A percentile compares a stretch with the other conserved stretches of the same genome.
These are phyloP conservation scores for Amphipoea lucens DNA, from an alignment of 2,888 invertebrate genomes.

Conservation along the genomic window DNA sequence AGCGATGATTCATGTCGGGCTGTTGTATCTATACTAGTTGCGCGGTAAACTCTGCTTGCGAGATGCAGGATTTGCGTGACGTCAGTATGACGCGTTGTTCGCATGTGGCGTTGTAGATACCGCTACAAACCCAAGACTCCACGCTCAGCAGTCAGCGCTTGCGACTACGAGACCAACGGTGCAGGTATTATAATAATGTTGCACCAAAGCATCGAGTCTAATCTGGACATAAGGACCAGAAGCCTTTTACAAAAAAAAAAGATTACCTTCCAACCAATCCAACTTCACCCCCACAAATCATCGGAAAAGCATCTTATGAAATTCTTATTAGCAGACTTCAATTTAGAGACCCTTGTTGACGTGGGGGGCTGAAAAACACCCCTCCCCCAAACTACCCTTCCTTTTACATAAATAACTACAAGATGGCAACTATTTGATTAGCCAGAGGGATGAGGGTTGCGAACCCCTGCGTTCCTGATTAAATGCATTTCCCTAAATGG, in stretches of 20 bases:
- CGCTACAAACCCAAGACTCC: neutral
- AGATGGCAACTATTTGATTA: conserved; percentile 88
- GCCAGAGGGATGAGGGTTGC: conserved; percentile 68
- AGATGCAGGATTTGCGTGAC: no score
- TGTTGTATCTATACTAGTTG: no score
- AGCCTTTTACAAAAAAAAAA: conserved; percentile 22
- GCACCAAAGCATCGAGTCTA: neutral
- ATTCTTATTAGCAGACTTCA: conserved; percentile 85
- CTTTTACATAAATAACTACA: conserved; percentile 80
- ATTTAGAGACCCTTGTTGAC: conserved; percentile 73
- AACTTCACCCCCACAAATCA: conserved; percentile 41
- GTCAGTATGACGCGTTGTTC: no score
- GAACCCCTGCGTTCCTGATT: conserved; percentile 75
- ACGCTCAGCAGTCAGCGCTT: neutral
- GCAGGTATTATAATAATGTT: neutral
- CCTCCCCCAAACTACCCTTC: conserved; percentile 64
- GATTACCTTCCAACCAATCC: conserved; percentile 34
- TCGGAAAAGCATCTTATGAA: conserved; percentile 80
- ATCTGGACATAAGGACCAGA: neutral
- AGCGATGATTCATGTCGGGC: no score
- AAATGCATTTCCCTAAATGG: conserved; percentile 83
- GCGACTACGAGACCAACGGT: no score
- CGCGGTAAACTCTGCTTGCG: no score
- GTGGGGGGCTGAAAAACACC: conserved; percentile 77
- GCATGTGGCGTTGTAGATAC: no score